Evolutionary conservation across 1,140 invertebrate species (phyloP), one percentile per base, ranked within the genome.

Genomic region (Sesamia nonagrioides): DNA sequence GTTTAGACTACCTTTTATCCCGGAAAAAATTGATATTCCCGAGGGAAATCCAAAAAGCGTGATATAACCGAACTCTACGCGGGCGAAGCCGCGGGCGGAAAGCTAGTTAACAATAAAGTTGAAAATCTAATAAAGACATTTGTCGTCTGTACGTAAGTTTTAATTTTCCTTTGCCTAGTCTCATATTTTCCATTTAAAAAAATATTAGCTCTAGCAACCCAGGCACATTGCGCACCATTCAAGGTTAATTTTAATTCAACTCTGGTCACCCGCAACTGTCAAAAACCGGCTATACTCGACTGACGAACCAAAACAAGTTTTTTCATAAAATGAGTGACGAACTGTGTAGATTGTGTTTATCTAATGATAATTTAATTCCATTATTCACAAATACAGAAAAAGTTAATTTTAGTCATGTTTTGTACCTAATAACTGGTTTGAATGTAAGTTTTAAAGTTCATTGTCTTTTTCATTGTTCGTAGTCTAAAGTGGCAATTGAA

Each of bases 311-410:
- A 37, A 72, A 37, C 4, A 9, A 72, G 42, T 48, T 33, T 5
- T 13, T 42, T 69, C 6, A n/a, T 15, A 69, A 69, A 50, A 69
- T 69, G 66, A 15, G 9, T 69, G 21, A n/a, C 13, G 21, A 69
- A 50, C 8, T 66, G 37, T 73, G 71, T 40, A 42, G 71, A 58
- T 73, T 73, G 8, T 73, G 71, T 73, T 73, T 73, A 15, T 42
- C 13, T 15, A 27, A 73, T 6, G 37, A 42, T 4, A 73, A 73
- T 60, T 73, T 73, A 15, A 21, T 15, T 6, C 11, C 35, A 11
- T 27, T 73, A n/a, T 73, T 73, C 5, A n/a, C 15, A 27, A 58
- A 58, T 21, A 73, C 7, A 4, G 52, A 73, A 56, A 27, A 40
- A 13, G 18, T 6, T 15, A 27, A 73, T 54, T 73, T 37, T n/a